These are phyloP conservation scores for Myrmecobius fasciatus DNA, from an alignment of 2,113 vertebrate genomes.

Conservation along the genomic window DNA sequence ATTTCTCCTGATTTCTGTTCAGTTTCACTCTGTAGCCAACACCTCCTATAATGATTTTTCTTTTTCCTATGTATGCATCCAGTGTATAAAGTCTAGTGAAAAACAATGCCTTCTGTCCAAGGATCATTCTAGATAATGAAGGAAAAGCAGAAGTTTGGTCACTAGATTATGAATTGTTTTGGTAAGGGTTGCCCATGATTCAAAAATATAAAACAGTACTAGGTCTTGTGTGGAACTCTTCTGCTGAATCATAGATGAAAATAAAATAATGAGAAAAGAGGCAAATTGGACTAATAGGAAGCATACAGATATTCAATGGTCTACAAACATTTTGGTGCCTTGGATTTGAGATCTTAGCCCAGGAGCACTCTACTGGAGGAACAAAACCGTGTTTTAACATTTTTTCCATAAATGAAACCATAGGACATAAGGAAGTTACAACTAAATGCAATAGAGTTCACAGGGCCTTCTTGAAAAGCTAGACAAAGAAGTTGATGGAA, in stretches of 20 bases:
- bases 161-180: not conserved
- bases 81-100: not conserved
- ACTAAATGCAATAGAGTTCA: not conserved
- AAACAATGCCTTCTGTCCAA: not conserved
- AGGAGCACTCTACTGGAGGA: not conserved
- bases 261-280: not conserved
- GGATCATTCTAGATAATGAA: not conserved
- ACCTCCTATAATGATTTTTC: slow-evolving; percentile 37
- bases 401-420: not conserved
- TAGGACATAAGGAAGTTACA: not conserved
- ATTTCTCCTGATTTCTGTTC: slow-evolving; percentile 61
- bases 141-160: not conserved
- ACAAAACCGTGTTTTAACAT: not conserved
- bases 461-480: not conserved
- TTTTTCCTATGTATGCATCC: slow-evolving; percentile 11
- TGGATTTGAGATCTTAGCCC: not conserved
- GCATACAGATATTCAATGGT: not conserved
- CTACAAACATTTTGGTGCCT: not conserved
- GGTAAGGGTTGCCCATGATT: not conserved
- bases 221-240: not conserved
- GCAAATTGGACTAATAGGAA: not conserved
- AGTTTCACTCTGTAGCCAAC: slow-evolving; percentile 43
- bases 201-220: not conserved
- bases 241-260: not conserved
- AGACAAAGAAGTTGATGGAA: not conserved